A percentile compares a stretch with the other conserved stretches of the same genome.
phyloP scores from a whole-genome alignment of 2,113 vertebrate species.

The Macrotus californicus region DNA sequence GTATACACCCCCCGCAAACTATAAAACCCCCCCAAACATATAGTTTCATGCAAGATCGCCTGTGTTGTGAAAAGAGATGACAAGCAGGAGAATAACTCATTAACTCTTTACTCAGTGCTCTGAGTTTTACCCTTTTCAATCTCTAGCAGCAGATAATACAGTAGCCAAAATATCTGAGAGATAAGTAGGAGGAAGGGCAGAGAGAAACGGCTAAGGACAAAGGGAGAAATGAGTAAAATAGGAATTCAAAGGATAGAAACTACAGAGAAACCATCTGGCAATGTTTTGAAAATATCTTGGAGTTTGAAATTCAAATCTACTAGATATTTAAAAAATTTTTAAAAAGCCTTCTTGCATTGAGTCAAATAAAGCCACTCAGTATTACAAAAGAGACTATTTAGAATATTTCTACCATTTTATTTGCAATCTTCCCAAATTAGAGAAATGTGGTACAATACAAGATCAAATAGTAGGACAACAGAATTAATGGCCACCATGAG shows the following conservation, averaged over 20 bases:
- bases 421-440: background rate
- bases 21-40: background rate
- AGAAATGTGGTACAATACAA: background rate
- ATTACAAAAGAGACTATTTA: background rate
- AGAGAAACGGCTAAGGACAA: background rate
- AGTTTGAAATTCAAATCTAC: conserved; percentile 10
- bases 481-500: background rate
- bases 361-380: background rate
- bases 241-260: background rate
- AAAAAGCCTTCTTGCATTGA: background rate
- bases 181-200: background rate
- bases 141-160: background rate
- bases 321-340: background rate
- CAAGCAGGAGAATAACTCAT: background rate
- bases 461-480: background rate
- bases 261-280: background rate
- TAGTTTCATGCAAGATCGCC: background rate
- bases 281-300: background rate
- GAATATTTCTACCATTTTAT: background rate
- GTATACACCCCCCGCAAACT: background rate
- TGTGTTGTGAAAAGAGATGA: background rate
- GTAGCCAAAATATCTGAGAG: background rate
- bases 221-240: background rate
- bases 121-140: background rate
- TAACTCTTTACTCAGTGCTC: background rate